A percentile compares a stretch with the other conserved stretches of the same genome.
phyloP scores from a whole-genome alignment of 2,888 invertebrate genomes.

The Xylocampa areola region DNA sequence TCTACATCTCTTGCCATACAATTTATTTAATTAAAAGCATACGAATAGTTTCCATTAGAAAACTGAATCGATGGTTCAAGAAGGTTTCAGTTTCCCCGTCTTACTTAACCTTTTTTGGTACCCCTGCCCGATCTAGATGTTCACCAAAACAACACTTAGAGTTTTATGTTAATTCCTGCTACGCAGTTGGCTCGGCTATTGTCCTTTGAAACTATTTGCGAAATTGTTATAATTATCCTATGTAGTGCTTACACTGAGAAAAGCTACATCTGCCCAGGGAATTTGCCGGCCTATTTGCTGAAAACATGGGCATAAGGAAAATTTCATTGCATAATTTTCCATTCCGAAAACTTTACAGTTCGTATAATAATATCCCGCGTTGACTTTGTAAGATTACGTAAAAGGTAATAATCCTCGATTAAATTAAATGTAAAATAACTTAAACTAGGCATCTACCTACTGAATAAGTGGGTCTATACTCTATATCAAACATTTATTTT shows the following conservation, averaged over 20 bases:
- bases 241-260: conserved; percentile 55
- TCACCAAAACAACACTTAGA: conserved; percentile 39
- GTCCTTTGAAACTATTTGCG: conserved; percentile 58
- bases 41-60: no score
- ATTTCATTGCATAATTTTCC: conserved; percentile 53
- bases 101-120: neutral
- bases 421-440: no score
- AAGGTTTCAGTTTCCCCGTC: neutral
- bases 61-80: neutral
- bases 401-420: no score
- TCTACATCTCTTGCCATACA: no score
- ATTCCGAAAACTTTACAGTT: conserved; percentile 50
- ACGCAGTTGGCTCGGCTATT: conserved; percentile 41
- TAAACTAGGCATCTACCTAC: no score
- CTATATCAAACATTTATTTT: conserved; percentile 25
- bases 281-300: conserved; percentile 43
- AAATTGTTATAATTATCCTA: conserved; percentile 60
- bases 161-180: conserved; percentile 53
- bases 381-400: conserved; percentile 4
- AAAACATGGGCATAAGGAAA: conserved; percentile 48
- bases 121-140: conserved; percentile 29
- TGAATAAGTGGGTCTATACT: no score
- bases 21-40: no score
- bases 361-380: conserved; percentile 23
- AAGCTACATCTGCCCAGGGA: conserved; percentile 48